These are phyloP conservation scores for Ridgeia piscesae DNA, from an alignment of 1,140 invertebrate genomes.

Conservation along the genomic window DNA sequence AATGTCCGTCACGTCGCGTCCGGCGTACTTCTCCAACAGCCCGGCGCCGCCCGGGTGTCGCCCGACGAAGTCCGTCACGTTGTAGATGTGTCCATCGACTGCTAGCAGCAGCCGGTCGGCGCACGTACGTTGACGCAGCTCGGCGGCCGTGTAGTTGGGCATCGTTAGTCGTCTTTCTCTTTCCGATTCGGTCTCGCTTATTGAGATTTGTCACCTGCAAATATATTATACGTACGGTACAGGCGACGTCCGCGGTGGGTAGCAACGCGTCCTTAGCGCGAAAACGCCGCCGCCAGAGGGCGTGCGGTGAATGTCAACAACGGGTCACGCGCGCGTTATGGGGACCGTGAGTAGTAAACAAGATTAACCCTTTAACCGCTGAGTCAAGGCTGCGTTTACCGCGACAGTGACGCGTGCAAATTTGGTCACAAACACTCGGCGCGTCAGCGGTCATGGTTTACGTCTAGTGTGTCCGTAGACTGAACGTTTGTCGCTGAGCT, in stretches of 20 bases:
- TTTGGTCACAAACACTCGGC: background rate
- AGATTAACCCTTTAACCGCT: background rate
- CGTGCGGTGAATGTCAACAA: background rate
- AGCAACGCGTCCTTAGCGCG: background rate
- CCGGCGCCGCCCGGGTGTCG: constrained; percentile 56
- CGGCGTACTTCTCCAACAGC: constrained; percentile 46
- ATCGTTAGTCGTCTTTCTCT: constrained; percentile 4
- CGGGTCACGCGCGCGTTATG: background rate
- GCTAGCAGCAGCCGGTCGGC: constrained; percentile 42
- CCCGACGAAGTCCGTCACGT: constrained; percentile 53
- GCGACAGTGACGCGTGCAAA: background rate
- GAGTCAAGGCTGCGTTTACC: no score
- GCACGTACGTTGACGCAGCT: constrained; percentile 3
- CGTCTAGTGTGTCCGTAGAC: no score
- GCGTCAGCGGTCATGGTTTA: background rate
- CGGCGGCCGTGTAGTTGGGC: background rate
- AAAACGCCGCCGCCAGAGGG: background rate
- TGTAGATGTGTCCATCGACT: constrained; percentile 50
- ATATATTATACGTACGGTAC: background rate
- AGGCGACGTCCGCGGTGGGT: background rate
- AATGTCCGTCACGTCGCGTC: constrained; percentile 46
- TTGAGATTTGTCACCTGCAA: background rate
- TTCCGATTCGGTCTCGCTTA: background rate
- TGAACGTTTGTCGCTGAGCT: background rate
- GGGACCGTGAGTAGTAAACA: background rate